phyloP scores from a whole-genome alignment of 2,797 vertebrate genomes.

The Xiphorhynchus erythropygius region DNA sequence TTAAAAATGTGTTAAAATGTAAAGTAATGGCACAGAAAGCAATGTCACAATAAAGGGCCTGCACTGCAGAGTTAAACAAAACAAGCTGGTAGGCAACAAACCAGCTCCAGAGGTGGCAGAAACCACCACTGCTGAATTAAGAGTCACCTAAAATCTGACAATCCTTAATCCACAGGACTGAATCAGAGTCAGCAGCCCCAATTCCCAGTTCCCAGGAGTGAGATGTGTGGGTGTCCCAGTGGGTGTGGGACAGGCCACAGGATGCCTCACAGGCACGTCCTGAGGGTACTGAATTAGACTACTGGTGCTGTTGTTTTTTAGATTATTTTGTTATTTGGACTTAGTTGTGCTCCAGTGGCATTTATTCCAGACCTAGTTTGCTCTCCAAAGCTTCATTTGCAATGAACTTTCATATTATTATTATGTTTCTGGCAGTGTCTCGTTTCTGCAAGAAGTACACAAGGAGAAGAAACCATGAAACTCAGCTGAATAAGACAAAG shows the following conservation, averaged over 20 bases:
- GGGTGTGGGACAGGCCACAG: background rate
- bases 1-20: background rate
- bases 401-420: background rate
- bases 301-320: background rate
- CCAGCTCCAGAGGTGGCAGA: background rate
- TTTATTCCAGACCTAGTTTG: background rate
- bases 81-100: background rate
- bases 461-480: background rate
- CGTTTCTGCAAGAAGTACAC: background rate
- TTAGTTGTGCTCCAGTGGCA: background rate
- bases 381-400: background rate
- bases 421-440: background rate
- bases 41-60: background rate
- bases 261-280: fast-evolving
- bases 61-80: background rate
- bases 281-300: background rate
- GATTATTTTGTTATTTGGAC: background rate
- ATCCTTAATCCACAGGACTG: fast-evolving
- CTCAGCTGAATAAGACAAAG: background rate
- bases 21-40: background rate
- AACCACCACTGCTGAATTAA: background rate
- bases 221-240: fast-evolving
- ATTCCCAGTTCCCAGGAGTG: background rate
- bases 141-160: too few relatives aligned
- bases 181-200: background rate